Evolutionary conservation across 2,797 vertebrate species (phyloP).

Genomic region (Trachurus trachurus): DNA sequence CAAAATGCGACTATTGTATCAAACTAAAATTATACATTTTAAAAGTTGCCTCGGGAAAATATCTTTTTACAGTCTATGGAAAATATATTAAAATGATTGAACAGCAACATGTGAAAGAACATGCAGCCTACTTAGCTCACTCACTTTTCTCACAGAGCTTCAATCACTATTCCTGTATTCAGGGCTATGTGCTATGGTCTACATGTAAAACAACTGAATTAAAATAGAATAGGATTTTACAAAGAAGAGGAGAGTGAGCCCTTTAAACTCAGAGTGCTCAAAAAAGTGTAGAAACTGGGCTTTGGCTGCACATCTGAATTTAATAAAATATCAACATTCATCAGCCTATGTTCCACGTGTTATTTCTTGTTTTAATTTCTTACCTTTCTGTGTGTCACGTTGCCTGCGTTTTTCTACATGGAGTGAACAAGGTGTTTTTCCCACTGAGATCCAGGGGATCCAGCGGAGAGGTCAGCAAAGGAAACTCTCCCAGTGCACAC

Average conservation of each 20-base stretch:
- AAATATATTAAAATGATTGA: neutral
- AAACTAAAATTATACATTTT: too few relatives aligned
- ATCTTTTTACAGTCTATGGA: too few relatives aligned
- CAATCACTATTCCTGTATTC: neutral
- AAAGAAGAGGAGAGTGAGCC: neutral
- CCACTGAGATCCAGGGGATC: neutral
- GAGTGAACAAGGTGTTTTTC: neutral
- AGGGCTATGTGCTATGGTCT: neutral
- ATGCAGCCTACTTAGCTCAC: neutral
- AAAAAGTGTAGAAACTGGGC: neutral
- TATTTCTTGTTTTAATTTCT: neutral
- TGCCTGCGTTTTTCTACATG: conserved; percentile 3
- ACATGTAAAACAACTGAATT: neutral
- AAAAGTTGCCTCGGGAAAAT: neutral
- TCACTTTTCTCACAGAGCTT: neutral
- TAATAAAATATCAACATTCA: neutral
- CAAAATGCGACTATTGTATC: neutral
- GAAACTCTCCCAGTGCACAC: neutral
- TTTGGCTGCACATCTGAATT: neutral
- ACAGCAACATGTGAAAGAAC: neutral
- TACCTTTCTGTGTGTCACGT: neutral
- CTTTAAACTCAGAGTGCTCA: neutral
- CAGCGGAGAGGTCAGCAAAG: neutral
- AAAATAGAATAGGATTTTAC: neutral
- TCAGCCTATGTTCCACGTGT: neutral